Conservation (phyloP, 2,113 vertebrate species). For the Columba livia region DNA sequence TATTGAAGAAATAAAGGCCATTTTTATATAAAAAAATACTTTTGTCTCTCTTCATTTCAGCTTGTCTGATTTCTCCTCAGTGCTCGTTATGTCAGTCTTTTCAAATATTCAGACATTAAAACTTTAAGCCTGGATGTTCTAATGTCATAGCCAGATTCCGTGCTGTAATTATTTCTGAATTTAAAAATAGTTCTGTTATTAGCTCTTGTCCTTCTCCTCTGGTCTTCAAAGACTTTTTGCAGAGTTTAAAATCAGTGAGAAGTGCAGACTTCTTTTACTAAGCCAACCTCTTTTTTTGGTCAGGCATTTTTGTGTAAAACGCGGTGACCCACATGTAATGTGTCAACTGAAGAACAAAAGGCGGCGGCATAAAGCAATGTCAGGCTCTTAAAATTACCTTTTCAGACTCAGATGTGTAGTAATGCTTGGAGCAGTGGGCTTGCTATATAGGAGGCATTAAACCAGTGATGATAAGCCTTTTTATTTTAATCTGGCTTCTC, state of each 20-base stretch:
- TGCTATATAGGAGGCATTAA: background rate
- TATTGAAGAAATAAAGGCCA: slow-evolving; percentile 80
- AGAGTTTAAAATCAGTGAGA: background rate
- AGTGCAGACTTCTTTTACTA: background rate
- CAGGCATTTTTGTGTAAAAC: background rate
- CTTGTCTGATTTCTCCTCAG: background rate
- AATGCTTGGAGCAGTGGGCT: background rate
- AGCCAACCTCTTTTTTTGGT: background rate
- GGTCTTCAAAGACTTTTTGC: background rate
- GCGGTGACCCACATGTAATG: background rate
- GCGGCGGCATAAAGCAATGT: background rate
- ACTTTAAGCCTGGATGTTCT: background rate
- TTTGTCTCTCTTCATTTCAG: slow-evolving; percentile 52
- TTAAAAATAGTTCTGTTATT: background rate
- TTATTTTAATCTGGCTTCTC: background rate
- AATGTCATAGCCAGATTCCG: background rate
- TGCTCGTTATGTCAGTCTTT: background rate
- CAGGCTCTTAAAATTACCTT: background rate
- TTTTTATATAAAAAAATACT: slow-evolving; percentile 61
- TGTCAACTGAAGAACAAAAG: background rate
- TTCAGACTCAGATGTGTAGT: background rate
- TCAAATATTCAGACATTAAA: background rate
- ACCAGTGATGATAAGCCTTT: background rate
- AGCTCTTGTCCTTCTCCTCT: background rate
- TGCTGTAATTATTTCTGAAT: background rate